phyloP scores from a whole-genome alignment of 2,113 vertebrate species.

The Catharus fuscescens region DNA sequence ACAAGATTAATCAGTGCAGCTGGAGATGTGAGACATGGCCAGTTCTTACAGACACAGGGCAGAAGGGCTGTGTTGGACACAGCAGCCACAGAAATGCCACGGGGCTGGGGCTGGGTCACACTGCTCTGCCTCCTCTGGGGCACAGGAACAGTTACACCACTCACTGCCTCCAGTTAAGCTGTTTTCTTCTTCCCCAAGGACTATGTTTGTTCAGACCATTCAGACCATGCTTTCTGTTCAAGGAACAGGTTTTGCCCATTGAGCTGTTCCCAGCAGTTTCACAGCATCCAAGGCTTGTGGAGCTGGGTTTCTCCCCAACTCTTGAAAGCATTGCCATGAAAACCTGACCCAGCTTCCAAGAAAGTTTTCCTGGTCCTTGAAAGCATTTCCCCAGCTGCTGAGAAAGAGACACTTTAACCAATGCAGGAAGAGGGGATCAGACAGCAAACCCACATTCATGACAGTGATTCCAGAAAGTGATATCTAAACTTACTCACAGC shows the following conservation, averaged over 20 bases:
- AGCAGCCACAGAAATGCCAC: not conserved
- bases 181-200: not conserved
- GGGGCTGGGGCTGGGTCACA: not conserved
- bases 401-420: not conserved
- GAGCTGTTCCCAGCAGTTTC: not conserved
- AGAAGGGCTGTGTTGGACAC: not conserved
- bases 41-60: not conserved
- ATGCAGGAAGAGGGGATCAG: not conserved
- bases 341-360: not conserved
- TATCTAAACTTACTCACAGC: not conserved
- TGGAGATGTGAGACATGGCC: not conserved
- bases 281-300: not conserved
- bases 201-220: not conserved
- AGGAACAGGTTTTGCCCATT: not conserved
- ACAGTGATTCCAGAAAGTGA: not conserved
- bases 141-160: fast-evolving
- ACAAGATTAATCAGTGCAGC: not conserved
- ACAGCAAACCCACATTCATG: not conserved
- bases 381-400: not conserved
- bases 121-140: not conserved
- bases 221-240: not conserved
- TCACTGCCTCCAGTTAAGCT: not conserved
- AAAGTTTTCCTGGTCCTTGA: not conserved
- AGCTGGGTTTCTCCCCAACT: not conserved
- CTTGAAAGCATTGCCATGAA: not conserved